phyloP scores from a whole-genome alignment of 1,140 invertebrate species.

The Coptotermes formosanus region DNA sequence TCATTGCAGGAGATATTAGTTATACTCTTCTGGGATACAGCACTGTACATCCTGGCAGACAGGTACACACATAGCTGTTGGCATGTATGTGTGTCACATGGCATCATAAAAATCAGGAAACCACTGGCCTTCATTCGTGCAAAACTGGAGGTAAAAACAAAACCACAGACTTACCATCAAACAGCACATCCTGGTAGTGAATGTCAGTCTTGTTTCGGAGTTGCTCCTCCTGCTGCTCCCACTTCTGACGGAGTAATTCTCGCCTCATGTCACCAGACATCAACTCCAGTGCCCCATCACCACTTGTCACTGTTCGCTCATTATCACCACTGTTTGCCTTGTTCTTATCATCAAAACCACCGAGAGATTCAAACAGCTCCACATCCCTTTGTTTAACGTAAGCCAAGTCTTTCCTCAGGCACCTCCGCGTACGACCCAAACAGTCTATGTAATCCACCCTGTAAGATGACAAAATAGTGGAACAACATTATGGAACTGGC shows the following conservation, averaged over 20 bases:
- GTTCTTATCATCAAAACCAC: constrained; percentile 6
- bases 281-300: constrained; percentile 44
- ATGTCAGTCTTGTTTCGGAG: constrained; percentile 64
- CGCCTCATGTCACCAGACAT: constrained; percentile 55
- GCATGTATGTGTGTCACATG: no score
- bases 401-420: constrained; percentile 73
- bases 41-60: no score
- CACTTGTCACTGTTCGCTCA: constrained; percentile 38
- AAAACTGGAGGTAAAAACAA: not conserved
- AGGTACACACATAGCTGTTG: no score
- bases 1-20: no score
- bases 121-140: not conserved
- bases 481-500: not conserved
- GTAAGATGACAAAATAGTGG: constrained; percentile 31
- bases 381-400: constrained; percentile 66
- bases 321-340: not conserved
- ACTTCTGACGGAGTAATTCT: constrained; percentile 57
- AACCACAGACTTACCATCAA: constrained; percentile 62
- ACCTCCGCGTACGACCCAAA: constrained; percentile 81
- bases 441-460: constrained; percentile 88
- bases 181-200: constrained; percentile 87
- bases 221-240: constrained; percentile 65
- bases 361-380: constrained; percentile 44
- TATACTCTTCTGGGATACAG: no score
- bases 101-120: no score